Base-by-base conservation (phyloP, 1,140 invertebrate genomes). In the Formica exsecta region DNA sequence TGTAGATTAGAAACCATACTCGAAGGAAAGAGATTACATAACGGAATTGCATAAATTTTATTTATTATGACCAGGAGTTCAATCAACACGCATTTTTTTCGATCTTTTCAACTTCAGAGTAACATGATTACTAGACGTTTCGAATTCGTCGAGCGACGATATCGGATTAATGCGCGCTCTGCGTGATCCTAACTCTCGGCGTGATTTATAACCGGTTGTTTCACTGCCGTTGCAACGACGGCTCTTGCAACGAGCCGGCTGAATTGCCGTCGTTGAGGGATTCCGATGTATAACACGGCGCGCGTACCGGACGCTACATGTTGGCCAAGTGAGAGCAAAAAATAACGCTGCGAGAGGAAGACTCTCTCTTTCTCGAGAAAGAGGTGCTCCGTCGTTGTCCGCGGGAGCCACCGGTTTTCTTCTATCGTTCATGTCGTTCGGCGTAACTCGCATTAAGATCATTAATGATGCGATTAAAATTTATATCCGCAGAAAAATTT, bases 221-320 rank as follows among this genome's bases (percentile, higher is more conserved):
- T 74, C 86, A 44, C 79, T 13, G 59, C 13, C 86, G 77, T 59
- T 57, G 79, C 71, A 48, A 29, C 70, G 44, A 81, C 41, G 59
- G 25, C 77, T 70, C 11, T 81, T 64, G 54, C 71, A 61, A 84
- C 51, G 70, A 85, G 71, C 65, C 57, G 38, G 79, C 68, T 83
- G 68, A 79, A 75, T 88, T 61, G 86, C 77, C 76, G 38, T 59
- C 77, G 81, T 89, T 75, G 65, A 85, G 29, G 73, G 87, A 85
- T 88, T 76, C 77, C 77, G 64, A 84, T 88, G 64, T 88, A 85
- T 88, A 89, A 89, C 73, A 87, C 65, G 11, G 70, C n/a, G 80
- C 87, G 86, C 77, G 48, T 84, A 88, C 79, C 71, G 71, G 86
- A 71, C 57, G 71, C 65, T 65, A 29, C 64, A 44, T 61, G 77